Conservation (phyloP, 1,140 invertebrate genomes). For the Orchesella cincta region DNA sequence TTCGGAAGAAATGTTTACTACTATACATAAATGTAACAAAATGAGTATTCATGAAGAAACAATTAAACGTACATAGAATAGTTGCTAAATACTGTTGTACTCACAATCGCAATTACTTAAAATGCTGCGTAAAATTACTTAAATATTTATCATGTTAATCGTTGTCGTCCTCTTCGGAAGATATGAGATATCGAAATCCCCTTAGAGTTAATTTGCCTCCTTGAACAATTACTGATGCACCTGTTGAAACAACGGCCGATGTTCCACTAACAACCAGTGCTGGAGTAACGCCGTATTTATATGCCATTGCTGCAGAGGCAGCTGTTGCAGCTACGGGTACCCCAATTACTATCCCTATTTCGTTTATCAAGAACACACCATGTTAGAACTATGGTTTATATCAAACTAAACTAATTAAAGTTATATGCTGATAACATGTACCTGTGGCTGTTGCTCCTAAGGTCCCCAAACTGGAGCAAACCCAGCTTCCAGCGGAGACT, state of each 20-base stretch:
- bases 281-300: slow-evolving; percentile 8
- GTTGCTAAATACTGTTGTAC: too few relatives aligned
- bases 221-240: not conserved
- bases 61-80: too few relatives aligned
- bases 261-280: not conserved
- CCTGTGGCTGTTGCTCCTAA: not conserved
- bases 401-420: too few relatives aligned
- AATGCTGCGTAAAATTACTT: too few relatives aligned
- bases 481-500: slow-evolving; percentile 14
- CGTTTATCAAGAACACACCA: too few relatives aligned
- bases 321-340: not conserved
- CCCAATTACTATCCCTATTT: too few relatives aligned
- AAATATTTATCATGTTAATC: not conserved
- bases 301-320: not conserved
- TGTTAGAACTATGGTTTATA: too few relatives aligned
- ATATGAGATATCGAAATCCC: not conserved
- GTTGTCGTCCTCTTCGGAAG: not conserved
- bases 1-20: too few relatives aligned
- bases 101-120: too few relatives aligned
- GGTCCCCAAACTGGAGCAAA: not conserved
- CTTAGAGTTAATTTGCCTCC: not conserved
- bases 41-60: too few relatives aligned
- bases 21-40: too few relatives aligned
- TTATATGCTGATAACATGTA: not conserved
- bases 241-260: not conserved